Evolutionary conservation across 92 coral and sea anemone species (phyloP).

Genomic region (Phenganax marumi): DNA sequence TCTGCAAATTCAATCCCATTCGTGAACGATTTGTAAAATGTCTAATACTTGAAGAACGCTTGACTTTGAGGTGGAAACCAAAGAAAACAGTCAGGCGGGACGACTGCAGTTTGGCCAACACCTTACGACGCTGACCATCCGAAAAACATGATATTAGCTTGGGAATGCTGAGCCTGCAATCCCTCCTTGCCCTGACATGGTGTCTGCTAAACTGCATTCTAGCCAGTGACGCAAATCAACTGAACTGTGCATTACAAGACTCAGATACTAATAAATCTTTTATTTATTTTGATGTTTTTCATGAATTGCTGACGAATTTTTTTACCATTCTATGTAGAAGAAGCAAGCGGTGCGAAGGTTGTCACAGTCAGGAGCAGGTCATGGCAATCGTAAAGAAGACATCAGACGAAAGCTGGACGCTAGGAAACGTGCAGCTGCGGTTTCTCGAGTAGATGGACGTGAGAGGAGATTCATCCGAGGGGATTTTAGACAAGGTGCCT

Average conservation of each 20-base stretch:
- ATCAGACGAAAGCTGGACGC: constrained; percentile 32
- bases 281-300: not conserved
- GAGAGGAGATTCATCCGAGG: constrained; percentile 16
- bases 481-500: constrained; percentile 31
- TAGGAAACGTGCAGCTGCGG: constrained; percentile 29
- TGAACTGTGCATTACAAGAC: not conserved
- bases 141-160: too few species aligned
- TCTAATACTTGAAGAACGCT: not conserved
- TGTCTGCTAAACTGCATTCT: too few species aligned
- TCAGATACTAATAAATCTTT: not conserved
- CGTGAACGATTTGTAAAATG: not conserved
- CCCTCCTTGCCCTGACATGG: too few species aligned
- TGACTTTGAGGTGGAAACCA: not conserved
- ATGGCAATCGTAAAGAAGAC: constrained; percentile 23
- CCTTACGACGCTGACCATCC: too few species aligned
- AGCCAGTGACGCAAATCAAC: not conserved
- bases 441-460: not conserved
- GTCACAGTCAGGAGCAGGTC: constrained; percentile 62
- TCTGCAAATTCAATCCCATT: not conserved
- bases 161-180: too few species aligned
- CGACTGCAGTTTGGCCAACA: too few species aligned
- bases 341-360: constrained; percentile 82
- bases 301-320: not conserved
- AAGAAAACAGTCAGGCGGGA: too few species aligned
- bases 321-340: constrained; percentile 45